Evolutionary conservation across 1,140 invertebrate species (phyloP).

Genomic region (Solenopsis invicta): DNA sequence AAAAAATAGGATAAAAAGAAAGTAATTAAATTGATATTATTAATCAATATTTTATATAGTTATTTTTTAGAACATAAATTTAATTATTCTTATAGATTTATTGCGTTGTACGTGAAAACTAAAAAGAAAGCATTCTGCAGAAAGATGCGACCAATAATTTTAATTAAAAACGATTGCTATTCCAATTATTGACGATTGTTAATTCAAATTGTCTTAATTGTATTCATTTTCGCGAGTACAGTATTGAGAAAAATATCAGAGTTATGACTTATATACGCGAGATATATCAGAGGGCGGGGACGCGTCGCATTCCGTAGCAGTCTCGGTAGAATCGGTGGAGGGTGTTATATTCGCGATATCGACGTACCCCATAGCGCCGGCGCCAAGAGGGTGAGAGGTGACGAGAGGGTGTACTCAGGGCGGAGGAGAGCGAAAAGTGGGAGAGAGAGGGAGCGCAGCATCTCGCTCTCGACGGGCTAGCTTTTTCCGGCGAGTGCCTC

Average conservation of each 20-base stretch:
- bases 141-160: not conserved
- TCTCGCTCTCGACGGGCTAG: constrained; percentile 58
- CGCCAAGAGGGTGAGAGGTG: constrained; percentile 70
- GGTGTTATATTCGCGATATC: constrained; percentile 75
- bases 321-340: constrained; percentile 18
- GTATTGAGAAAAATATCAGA: not conserved
- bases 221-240: not conserved
- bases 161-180: not conserved
- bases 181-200: not conserved
- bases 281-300: constrained; percentile 66
- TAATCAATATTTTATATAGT: constrained; percentile 2
- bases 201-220: not conserved
- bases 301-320: constrained; percentile 39
- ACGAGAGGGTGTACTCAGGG: constrained; percentile 40
- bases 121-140: not conserved
- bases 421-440: constrained; percentile 65
- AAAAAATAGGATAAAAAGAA: not conserved
- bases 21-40: not conserved
- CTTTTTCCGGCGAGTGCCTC: constrained; percentile 64
- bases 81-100: not conserved
- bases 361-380: constrained; percentile 82
- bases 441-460: constrained; percentile 64
- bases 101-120: not conserved
- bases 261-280: constrained; percentile 1
- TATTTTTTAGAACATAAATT: not conserved